phyloP scores from a whole-genome alignment of 2,113 vertebrate genomes.

The Ciconia maguari region DNA sequence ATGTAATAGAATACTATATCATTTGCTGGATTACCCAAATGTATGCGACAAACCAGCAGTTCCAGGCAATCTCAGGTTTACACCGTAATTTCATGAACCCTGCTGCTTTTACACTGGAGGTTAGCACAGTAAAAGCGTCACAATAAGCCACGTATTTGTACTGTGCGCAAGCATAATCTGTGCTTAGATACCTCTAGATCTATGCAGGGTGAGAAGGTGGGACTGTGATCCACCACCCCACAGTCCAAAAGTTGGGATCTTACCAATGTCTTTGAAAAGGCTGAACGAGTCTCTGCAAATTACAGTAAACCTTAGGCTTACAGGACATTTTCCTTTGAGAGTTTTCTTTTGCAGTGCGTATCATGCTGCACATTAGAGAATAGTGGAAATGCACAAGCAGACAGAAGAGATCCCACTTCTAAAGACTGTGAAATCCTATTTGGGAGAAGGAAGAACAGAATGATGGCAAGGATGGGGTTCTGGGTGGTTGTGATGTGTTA shows the following conservation, averaged over 20 bases:
- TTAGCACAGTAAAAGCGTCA: not conserved
- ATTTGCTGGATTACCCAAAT: not conserved
- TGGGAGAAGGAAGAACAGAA: not conserved
- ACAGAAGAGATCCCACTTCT: not conserved
- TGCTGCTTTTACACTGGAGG: not conserved
- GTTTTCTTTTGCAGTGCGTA: not conserved
- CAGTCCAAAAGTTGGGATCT: not conserved
- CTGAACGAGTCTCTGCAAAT: not conserved
- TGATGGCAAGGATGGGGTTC: not conserved
- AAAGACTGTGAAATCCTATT: not conserved
- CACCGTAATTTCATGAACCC: not conserved
- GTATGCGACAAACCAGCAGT: not conserved
- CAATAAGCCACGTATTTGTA: not conserved
- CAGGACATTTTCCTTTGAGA: not conserved
- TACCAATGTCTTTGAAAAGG: not conserved
- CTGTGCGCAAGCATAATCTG: not conserved
- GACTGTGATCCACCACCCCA: not conserved
- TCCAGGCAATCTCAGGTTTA: not conserved
- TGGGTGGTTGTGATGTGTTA: not conserved
- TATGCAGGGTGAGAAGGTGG: accelerated
- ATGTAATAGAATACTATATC: not conserved
- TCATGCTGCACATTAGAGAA: not conserved
- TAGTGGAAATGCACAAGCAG: not conserved
- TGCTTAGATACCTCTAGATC: not conserved
- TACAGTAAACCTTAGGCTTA: not conserved